Evolutionary conservation across 2,113 vertebrate genomes (phyloP).

Genomic region (Collichthys lucidus): DNA sequence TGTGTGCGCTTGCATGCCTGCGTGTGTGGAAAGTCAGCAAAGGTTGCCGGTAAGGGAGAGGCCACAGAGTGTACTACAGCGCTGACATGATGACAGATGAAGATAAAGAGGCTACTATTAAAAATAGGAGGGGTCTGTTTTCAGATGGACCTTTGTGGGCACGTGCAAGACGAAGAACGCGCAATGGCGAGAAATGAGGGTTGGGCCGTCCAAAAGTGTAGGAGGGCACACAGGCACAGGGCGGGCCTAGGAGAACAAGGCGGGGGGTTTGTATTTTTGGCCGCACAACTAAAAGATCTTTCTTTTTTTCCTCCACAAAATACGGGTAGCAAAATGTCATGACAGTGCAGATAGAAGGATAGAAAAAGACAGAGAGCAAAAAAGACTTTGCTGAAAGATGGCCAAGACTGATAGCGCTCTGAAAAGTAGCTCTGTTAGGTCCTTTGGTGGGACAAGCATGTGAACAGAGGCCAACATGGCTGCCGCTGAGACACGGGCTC

Average conservation of each 20-base stretch:
- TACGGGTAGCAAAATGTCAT: slow-evolving; percentile 71
- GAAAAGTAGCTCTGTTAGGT: slow-evolving; percentile 73
- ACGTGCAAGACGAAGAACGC: slow-evolving; percentile 68
- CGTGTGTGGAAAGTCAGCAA: slow-evolving; percentile 52
- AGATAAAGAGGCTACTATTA: slow-evolving; percentile 82
- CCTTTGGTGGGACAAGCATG: slow-evolving; percentile 54
- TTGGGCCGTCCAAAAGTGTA: slow-evolving; percentile 43
- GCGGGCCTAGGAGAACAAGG: slow-evolving; percentile 38
- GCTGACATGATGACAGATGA: slow-evolving; percentile 81
- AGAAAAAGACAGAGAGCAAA: slow-evolving; percentile 48
- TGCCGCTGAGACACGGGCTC: slow-evolving; percentile 22
- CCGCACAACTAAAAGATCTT: slow-evolving; percentile 44
- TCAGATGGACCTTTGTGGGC: slow-evolving; percentile 64
- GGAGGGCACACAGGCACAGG: slow-evolving; percentile 49
- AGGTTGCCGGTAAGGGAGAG: slow-evolving; percentile 57
- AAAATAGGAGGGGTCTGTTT: slow-evolving; percentile 72
- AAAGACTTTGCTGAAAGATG: slow-evolving; percentile 72
- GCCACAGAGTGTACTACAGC: slow-evolving; percentile 63
- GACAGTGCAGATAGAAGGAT: slow-evolving; percentile 59
- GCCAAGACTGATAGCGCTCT: slow-evolving; percentile 74
- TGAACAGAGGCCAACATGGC: slow-evolving; percentile 62
- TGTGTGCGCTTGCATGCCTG: slow-evolving; percentile 34
- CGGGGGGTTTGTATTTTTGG: slow-evolving; percentile 48
- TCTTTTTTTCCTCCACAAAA: slow-evolving; percentile 39
- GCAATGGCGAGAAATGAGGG: slow-evolving; percentile 74